phyloP scores from a whole-genome alignment of 2,888 invertebrate genomes.

The Dasypolia templi region DNA sequence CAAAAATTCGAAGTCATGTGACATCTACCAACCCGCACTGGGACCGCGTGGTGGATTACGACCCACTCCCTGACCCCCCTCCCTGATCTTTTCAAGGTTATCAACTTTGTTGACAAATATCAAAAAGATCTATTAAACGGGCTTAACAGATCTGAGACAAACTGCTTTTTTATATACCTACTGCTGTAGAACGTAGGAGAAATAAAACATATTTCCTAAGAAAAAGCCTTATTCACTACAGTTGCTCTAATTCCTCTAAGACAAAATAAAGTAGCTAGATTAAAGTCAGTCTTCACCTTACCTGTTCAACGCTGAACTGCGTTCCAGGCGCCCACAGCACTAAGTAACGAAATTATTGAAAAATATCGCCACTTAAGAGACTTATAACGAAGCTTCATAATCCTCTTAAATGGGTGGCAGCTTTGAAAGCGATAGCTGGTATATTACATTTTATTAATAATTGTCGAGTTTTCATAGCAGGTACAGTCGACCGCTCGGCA shows the following conservation, averaged over 20 bases:
- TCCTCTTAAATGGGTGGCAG: slow-evolving; percentile 37
- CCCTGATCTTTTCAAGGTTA: background rate
- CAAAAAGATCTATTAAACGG: background rate
- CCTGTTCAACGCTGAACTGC: too few species aligned
- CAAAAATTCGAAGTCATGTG: too few species aligned
- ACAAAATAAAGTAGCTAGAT: slow-evolving; percentile 27
- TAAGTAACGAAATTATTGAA: slow-evolving; percentile 43
- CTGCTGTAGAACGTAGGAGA: background rate
- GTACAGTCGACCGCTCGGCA: background rate
- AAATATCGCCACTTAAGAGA: slow-evolving; percentile 50
- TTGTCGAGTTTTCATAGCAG: slow-evolving; percentile 22
- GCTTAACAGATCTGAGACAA: too few species aligned
- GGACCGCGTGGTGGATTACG: too few species aligned
- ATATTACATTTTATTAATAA: slow-evolving; percentile 40
- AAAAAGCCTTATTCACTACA: slow-evolving; percentile 10
- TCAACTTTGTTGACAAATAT: background rate
- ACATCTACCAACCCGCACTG: too few species aligned
- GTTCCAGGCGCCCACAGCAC: too few species aligned
- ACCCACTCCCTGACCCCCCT: too few species aligned
- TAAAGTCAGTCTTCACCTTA: slow-evolving; percentile 21
- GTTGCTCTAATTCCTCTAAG: slow-evolving; percentile 29
- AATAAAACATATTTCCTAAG: background rate
- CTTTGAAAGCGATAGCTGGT: slow-evolving; percentile 26
- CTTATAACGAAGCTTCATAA: slow-evolving; percentile 54
- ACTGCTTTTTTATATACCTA: background rate